Base-by-base conservation (phyloP, 2,888 invertebrate genomes). In the Acrobeloides nanus region DNA sequence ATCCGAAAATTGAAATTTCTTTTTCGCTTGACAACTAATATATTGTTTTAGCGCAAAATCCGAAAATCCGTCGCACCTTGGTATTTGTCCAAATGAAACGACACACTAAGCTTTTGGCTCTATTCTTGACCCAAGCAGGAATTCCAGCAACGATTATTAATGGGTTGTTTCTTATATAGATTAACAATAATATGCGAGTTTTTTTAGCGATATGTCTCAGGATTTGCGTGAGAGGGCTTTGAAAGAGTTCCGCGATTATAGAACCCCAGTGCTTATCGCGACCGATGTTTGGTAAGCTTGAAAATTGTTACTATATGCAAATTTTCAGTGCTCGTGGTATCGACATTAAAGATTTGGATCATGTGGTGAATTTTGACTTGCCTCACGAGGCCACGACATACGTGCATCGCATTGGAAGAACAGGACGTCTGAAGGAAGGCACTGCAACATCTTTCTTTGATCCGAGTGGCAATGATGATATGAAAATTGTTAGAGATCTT, bases 271-370 rank as follows among this genome's bases (percentile, higher is more conserved):
- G 31, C 78, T 97, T 1, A 88, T 97, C 1, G 93, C 93, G 1
- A 95, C 95, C 0, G 87, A 88, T 0, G 92, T 95, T 0, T 90
- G 90, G n/a, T n/a, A n/a, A n/a, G n/a, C n/a, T n/a, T n/a, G n/a
- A n/a, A n/a, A n/a, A n/a, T n/a, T n/a, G n/a, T n/a, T n/a, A n/a
- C n/a, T n/a, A n/a, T n/a, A n/a, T n/a, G n/a, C n/a, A n/a, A n/a
- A n/a, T n/a, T n/a, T n/a, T n/a, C n/a, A n/a, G n/a, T 0, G 87
- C 92, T 0, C 79, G 95, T 46, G 95, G 95, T 0, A 77, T 93
- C 1, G 86, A 92, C 73, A 89, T 92, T 25, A 83, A 84, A 58
- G 84, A 84, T 46, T 48, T 70, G 0, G 81, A 83, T 3, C 66
- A 74, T 44, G 59, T 56, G n/a, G n/a, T n/a, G n/a, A n/a, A n/a